Evolutionary conservation across 2,888 invertebrate genomes (phyloP), one percentile per base, ranked within the genome.

Genomic region (Trimorus sp.): DNA sequence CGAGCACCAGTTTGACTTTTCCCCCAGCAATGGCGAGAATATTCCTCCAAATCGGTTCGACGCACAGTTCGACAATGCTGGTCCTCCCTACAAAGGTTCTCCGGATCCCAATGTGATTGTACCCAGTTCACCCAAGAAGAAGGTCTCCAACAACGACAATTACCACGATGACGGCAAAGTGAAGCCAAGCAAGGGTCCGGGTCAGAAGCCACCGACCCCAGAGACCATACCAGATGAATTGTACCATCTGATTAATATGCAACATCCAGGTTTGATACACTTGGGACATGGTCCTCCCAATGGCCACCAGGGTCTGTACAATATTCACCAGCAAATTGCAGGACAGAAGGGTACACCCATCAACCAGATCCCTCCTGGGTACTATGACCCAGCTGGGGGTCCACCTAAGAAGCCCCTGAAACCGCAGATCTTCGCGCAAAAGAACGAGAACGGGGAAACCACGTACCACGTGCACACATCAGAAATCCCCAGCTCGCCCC

Each of bases 401-500:
- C 89, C 91, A 7, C 86, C 80, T 73, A 91, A 86, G 87, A 92
- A 89, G 84, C 63, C 79, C 4, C 12, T 73, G 12, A 89, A 89
- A 40, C 89, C 91, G 3, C 90, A 90, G 15, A 87, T 91, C 15
- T 89, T 87, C 53, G 66, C 90, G 1, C 90, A 90, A 65, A 89
- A 89, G 84, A 87, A 89, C 80, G 90, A 90, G 62, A 88, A 90
- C 62, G 91, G 90, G 7, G 90, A 90, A 59, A 90, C 90, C 0
- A 91, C 89, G 0, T 91, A 91, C 86, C 90, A 90, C 75, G 85
- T 91, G 15, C 91, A 91, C 69, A 86, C 91, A 7, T 84, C 90
- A n/a, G 88, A 89, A 76, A 84, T 90, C 62, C 90, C 90, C 0
- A 89, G 80, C 63, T 87, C 91, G 37, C 89, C 89, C 0, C 89